These are phyloP conservation scores for Chrysolina oricalcia DNA, from an alignment of 2,888 invertebrate genomes.

Conservation along the genomic window DNA sequence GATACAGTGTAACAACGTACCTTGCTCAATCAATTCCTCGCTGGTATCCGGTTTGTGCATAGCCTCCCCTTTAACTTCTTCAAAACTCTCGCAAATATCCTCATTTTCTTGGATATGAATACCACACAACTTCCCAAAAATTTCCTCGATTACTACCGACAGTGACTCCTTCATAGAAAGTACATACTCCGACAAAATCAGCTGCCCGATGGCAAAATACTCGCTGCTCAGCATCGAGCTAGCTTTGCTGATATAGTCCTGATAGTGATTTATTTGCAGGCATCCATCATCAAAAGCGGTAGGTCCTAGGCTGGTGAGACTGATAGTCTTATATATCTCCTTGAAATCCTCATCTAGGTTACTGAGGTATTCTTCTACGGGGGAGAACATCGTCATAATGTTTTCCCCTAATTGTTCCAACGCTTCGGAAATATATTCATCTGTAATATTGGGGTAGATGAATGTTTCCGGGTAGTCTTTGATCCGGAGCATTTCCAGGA, in stretches of 20 bases:
- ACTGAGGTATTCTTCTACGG: slow-evolving; percentile 75
- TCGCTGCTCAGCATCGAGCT: slow-evolving; percentile 79
- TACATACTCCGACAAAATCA: slow-evolving; percentile 79
- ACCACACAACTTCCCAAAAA: slow-evolving; percentile 78
- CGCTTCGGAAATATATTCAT: slow-evolving; percentile 70
- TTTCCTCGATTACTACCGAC: slow-evolving; percentile 75
- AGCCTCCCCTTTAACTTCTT: slow-evolving; percentile 80
- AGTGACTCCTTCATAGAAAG: slow-evolving; percentile 77
- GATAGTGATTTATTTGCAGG: slow-evolving; percentile 77
- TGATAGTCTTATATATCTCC: slow-evolving; percentile 55
- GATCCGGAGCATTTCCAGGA: slow-evolving; percentile 59
- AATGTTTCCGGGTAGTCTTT: slow-evolving; percentile 53
- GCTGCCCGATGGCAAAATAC: slow-evolving; percentile 79
- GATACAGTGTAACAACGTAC: slow-evolving; percentile 61
- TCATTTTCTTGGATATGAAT: slow-evolving; percentile 80
- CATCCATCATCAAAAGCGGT: slow-evolving; percentile 77
- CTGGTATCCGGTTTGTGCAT: slow-evolving; percentile 84
- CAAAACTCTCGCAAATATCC: slow-evolving; percentile 82
- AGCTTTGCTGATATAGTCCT: slow-evolving; percentile 76
- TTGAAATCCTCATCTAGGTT: slow-evolving; percentile 75
- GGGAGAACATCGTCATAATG: slow-evolving; percentile 74
- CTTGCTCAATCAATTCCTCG: slow-evolving; percentile 86
- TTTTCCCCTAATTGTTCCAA: slow-evolving; percentile 73
- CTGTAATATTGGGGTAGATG: slow-evolving; percentile 63
- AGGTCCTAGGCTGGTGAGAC: slow-evolving; percentile 50